phyloP scores from a whole-genome alignment of 1,140 invertebrate species.

The Eciton burchellii region DNA sequence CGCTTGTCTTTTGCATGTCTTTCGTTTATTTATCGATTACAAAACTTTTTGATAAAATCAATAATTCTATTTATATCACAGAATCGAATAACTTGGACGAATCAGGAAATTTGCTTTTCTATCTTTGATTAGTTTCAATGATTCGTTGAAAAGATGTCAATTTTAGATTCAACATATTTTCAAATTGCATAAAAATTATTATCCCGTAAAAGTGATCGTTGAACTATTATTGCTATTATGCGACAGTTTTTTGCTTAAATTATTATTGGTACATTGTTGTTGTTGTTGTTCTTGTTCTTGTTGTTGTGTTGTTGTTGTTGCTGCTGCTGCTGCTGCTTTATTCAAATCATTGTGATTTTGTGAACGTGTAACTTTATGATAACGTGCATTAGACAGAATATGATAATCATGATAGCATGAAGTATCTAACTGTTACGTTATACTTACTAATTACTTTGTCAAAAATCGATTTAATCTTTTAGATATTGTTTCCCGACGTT shows the following conservation, averaged over 20 bases:
- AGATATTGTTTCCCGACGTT: background rate
- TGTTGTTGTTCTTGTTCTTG: no score
- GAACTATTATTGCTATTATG: slow-evolving; percentile 2
- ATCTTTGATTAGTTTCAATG: slow-evolving; percentile 25
- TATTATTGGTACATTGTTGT: background rate
- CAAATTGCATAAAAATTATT: slow-evolving; percentile 8
- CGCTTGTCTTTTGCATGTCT: no score
- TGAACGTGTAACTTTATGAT: slow-evolving; percentile 34
- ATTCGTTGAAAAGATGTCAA: slow-evolving; percentile 2
- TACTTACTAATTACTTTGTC: slow-evolving; percentile 21
- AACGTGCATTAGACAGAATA: slow-evolving; percentile 11
- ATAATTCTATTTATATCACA: no score
- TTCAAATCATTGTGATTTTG: slow-evolving; percentile 1
- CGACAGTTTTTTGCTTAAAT: slow-evolving; percentile 17
- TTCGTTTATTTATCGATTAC: no score
- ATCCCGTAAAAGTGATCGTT: slow-evolving; percentile 29
- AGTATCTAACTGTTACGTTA: no score
- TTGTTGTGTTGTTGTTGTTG: no score
- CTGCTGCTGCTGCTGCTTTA: no score
- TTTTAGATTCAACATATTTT: slow-evolving; percentile 34
- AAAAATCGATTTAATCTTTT: background rate
- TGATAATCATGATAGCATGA: no score
- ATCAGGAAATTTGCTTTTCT: slow-evolving; percentile 71
- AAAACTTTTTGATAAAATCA: no score
- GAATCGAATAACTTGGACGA: slow-evolving; percentile 63